These are phyloP conservation scores for Azemiops feae DNA, from an alignment of 2,113 vertebrate species.

Conservation along the genomic window DNA sequence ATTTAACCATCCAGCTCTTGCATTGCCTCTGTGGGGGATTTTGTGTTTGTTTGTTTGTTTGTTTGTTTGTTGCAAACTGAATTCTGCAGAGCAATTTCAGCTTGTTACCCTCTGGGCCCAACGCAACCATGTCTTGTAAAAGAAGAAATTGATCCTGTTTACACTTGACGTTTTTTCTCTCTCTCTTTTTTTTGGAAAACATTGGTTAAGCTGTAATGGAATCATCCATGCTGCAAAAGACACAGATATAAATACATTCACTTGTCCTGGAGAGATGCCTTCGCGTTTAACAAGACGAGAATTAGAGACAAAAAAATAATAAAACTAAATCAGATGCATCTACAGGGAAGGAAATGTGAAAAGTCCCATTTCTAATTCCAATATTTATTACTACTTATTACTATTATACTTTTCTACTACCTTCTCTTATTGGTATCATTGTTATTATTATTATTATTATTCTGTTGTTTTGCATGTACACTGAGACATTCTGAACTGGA, in stretches of 20 bases:
- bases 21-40: background rate
- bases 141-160: constrained; percentile 36
- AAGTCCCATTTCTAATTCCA: background rate
- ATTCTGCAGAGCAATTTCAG: background rate
- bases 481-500: background rate
- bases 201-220: constrained; percentile 35
- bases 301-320: background rate
- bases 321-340: background rate
- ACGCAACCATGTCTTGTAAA: constrained; percentile 20
- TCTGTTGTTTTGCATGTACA: background rate
- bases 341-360: background rate
- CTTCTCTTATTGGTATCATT: background rate
- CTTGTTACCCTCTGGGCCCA: constrained; percentile 18
- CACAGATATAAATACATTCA: background rate
- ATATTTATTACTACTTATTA: background rate
- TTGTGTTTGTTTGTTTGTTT: background rate
- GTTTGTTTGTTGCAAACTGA: background rate
- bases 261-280: background rate
- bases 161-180: background rate
- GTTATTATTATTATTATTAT: background rate
- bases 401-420: background rate
- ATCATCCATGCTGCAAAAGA: constrained; percentile 24
- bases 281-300: constrained; percentile 1
- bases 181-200: background rate
- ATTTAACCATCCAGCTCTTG: background rate